Percentiles rank a stretch among this genome's conserved stretches.
Conservation (phyloP, 2,113 vertebrate genomes). For the Nanorana parkeri region DNA sequence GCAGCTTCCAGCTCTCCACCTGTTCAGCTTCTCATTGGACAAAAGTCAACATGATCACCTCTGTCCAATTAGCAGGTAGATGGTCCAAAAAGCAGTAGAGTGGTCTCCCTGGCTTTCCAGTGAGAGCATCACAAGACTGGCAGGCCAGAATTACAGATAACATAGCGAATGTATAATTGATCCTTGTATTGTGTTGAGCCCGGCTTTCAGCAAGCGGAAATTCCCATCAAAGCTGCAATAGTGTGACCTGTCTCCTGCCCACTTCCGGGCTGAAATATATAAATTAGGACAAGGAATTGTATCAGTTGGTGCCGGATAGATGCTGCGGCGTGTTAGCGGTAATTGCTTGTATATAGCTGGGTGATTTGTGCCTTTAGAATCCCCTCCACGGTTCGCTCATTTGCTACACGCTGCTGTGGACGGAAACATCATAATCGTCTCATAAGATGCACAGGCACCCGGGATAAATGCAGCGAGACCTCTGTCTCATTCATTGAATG, state of each 20-base stretch:
- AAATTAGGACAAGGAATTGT: neutral
- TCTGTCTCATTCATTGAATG: slow-evolving; percentile 31
- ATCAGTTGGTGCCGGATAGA: neutral
- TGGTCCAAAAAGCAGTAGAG: too few relatives aligned
- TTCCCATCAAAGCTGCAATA: too few relatives aligned
- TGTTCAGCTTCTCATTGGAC: too few relatives aligned
- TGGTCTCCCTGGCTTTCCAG: too few relatives aligned
- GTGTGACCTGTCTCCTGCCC: neutral
- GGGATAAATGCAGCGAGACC: neutral
- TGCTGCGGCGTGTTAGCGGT: neutral
- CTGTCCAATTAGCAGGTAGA: too few relatives aligned
- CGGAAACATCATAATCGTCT: slow-evolving; percentile 15
- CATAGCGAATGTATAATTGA: too few relatives aligned
- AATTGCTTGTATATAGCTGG: slow-evolving; percentile 3
- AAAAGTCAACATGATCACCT: too few relatives aligned
- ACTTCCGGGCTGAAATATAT: neutral
- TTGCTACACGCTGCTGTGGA: neutral
- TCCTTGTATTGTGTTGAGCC: too few relatives aligned
- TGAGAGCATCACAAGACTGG: too few relatives aligned
- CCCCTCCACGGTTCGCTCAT: slow-evolving; percentile 7
- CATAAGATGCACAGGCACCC: neutral
- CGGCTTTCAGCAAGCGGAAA: too few relatives aligned
- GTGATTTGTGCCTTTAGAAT: neutral
- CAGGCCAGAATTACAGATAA: too few relatives aligned
- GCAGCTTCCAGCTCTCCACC: too few relatives aligned